Percentiles rank a stretch among this genome's conserved stretches.
Conservation (phyloP, 2,888 invertebrate species). For the Tortricodes alternella region DNA sequence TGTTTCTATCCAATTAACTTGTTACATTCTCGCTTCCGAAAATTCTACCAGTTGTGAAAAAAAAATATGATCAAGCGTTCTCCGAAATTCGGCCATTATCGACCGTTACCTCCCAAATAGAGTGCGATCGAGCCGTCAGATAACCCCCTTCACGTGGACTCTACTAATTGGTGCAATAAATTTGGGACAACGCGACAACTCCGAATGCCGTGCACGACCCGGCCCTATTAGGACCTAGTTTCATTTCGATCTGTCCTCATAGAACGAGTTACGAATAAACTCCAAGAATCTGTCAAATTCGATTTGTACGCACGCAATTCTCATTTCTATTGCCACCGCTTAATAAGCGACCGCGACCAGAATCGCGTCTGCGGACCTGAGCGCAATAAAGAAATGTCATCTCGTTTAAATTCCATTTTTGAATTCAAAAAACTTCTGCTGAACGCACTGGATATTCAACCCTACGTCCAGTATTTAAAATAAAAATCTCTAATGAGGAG, state of each 20-base stretch:
- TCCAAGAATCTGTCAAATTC: slow-evolving; percentile 58
- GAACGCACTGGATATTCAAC: slow-evolving; percentile 53
- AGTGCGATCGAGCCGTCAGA: slow-evolving; percentile 66
- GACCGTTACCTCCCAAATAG: slow-evolving; percentile 80
- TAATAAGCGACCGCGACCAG: slow-evolving; percentile 54
- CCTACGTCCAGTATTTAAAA: slow-evolving; percentile 55
- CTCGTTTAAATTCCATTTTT: slow-evolving; percentile 76
- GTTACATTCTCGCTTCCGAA: slow-evolving; percentile 80
- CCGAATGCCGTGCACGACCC: slow-evolving; percentile 52
- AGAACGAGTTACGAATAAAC: slow-evolving; percentile 50
- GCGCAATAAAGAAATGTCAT: slow-evolving; percentile 67
- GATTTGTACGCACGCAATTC: slow-evolving; percentile 49
- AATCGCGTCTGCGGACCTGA: slow-evolving; percentile 50
- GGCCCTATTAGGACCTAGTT: slow-evolving; percentile 59
- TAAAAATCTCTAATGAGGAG: slow-evolving; percentile 71
- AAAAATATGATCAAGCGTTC: slow-evolving; percentile 63
- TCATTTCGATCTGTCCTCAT: slow-evolving; percentile 45
- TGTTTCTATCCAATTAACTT: slow-evolving; percentile 79
- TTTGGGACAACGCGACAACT: slow-evolving; percentile 68
- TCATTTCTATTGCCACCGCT: slow-evolving; percentile 58
- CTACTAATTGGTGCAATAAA: slow-evolving; percentile 82
- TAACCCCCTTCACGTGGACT: slow-evolving; percentile 74
- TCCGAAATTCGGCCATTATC: slow-evolving; percentile 76
- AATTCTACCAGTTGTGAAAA: slow-evolving; percentile 60
- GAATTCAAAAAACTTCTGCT: slow-evolving; percentile 51